These are phyloP conservation scores for Ametastegia equiseti DNA, from an alignment of 2,888 invertebrate species.

Conservation along the genomic window DNA sequence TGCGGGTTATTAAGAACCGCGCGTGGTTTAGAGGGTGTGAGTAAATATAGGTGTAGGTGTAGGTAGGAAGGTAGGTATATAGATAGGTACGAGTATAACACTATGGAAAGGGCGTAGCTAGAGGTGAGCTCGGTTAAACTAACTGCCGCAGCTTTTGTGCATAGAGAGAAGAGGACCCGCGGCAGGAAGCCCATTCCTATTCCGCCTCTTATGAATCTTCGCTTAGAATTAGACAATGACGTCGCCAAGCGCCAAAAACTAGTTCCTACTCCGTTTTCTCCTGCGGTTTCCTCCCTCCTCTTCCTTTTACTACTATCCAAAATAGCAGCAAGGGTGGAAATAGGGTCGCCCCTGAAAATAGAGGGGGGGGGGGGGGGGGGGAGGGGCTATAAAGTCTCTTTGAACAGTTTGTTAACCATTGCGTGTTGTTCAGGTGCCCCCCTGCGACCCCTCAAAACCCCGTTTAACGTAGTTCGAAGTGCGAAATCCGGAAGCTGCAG, in stretches of 20 bases:
- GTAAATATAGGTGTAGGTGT: background rate
- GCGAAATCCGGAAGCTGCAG: background rate
- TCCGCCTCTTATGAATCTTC: slow-evolving; percentile 47
- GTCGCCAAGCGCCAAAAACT: slow-evolving; percentile 38
- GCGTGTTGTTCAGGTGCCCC: slow-evolving; percentile 26
- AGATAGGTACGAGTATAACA: too few species aligned
- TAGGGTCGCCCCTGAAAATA: too few species aligned
- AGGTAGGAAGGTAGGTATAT: background rate
- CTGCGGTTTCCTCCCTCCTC: slow-evolving; percentile 1
- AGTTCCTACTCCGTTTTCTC: slow-evolving; percentile 47
- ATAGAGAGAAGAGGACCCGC: background rate
- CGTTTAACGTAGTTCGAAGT: background rate
- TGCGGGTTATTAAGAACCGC: background rate
- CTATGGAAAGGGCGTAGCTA: slow-evolving; percentile 14
- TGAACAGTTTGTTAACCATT: slow-evolving; percentile 27
- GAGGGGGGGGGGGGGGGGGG: background rate
- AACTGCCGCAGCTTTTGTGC: slow-evolving; percentile 45
- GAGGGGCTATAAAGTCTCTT: slow-evolving; percentile 13
- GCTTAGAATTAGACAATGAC: slow-evolving; percentile 43
- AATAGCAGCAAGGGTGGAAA: background rate
- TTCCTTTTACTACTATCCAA: background rate
- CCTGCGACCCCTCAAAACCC: background rate
- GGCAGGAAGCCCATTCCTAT: slow-evolving; percentile 37
- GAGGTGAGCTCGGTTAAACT: slow-evolving; percentile 36
- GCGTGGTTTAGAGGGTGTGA: background rate